A percentile compares a stretch with the other conserved stretches of the same genome.
phyloP scores from a whole-genome alignment of 2,113 vertebrate species.

The Diglossa brunneiventris region DNA sequence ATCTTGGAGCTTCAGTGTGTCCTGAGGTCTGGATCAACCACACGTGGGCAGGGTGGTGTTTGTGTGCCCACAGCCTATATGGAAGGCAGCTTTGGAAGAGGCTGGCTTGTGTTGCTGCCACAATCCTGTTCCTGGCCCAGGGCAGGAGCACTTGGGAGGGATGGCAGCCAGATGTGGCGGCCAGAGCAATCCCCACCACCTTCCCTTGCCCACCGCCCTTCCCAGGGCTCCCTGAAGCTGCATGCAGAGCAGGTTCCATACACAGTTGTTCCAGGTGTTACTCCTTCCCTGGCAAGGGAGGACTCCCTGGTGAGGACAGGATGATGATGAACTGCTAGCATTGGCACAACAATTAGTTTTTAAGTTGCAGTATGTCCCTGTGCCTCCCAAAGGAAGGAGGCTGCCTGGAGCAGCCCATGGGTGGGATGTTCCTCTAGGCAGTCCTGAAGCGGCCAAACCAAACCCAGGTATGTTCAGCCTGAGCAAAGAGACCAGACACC shows the following conservation, averaged over 20 bases:
- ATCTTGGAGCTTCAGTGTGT: not conserved
- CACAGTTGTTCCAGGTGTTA: not conserved
- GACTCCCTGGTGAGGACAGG: not conserved
- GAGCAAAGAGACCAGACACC: not conserved
- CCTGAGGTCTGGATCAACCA: not conserved
- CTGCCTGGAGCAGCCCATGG: not conserved
- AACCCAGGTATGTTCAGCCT: not conserved
- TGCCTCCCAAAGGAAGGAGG: not conserved
- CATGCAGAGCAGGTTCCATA: not conserved
- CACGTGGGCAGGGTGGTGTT: not conserved
- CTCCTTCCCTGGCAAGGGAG: not conserved
- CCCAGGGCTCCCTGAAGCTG: not conserved
- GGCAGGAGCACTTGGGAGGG: not conserved
- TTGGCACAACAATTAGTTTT: not conserved
- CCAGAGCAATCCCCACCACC: rapidly evolving
- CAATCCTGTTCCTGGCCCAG: not conserved
- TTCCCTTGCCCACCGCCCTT: not conserved
- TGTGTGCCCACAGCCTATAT: not conserved
- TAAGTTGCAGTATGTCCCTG: not conserved
- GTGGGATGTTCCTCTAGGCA: not conserved
- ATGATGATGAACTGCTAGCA: not conserved
- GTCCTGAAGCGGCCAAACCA: rapidly evolving
- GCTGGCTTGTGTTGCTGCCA: not conserved
- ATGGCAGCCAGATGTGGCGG: not conserved
- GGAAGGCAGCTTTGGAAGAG: not conserved